A percentile compares a stretch with the other conserved stretches of the same genome.
Evolutionary conservation across 2,888 invertebrate species (phyloP).

Genomic region (Pediacus dermestoides): DNA sequence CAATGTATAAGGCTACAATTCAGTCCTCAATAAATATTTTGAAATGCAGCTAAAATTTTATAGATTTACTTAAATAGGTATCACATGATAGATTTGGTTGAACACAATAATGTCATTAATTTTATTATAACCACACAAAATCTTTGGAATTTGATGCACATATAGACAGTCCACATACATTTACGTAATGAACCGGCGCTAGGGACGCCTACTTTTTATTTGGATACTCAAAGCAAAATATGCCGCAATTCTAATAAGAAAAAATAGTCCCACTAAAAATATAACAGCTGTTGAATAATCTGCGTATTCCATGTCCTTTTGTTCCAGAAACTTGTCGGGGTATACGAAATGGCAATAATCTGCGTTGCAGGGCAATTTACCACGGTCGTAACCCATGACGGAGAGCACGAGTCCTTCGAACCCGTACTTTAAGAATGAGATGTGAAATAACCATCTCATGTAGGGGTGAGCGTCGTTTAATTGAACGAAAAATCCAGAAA

Average conservation of each 20-base stretch:
- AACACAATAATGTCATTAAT: no score
- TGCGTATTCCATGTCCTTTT: conserved; percentile 66
- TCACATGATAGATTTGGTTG: no score
- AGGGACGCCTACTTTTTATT: conserved; percentile 27
- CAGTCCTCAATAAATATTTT: no score
- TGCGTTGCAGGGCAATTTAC: conserved; percentile 68
- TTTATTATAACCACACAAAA: no score
- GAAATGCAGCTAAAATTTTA: no score
- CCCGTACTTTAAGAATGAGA: conserved; percentile 85
- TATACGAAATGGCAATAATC: conserved; percentile 72
- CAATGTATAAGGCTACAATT: no score
- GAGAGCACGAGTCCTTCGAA: conserved; percentile 78
- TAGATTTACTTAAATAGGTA: no score
- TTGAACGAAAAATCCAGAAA: conserved; percentile 90
- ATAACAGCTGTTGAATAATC: conserved; percentile 63
- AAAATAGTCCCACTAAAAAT: conserved; percentile 62
- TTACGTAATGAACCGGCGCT: no score
- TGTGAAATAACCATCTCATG: conserved; percentile 81
- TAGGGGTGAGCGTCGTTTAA: conserved; percentile 74
- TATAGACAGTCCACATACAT: no score
- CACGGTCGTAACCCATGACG: conserved; percentile 77
- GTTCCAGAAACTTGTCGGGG: conserved; percentile 70
- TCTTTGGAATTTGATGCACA: no score
- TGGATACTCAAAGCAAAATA: conserved; percentile 64
- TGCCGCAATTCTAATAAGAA: conserved; percentile 61